Base-by-base conservation (phyloP, 2,888 invertebrate genomes). In the Meghimatium bilineatum region DNA sequence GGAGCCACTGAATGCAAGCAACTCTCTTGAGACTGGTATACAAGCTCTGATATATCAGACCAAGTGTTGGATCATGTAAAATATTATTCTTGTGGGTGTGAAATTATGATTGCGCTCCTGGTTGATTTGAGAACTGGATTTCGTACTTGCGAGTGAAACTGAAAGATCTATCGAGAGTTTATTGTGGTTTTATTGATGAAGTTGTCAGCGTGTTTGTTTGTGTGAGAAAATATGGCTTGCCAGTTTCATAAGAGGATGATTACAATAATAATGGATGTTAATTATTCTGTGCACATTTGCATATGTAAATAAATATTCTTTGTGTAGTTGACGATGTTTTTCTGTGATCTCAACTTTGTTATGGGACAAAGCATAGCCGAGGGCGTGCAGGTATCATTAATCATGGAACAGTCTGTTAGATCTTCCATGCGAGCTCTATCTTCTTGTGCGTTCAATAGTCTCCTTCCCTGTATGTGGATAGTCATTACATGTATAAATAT, bases 71-170 rank as follows among this genome's bases (percentile, higher is more conserved):
- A 36, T 69, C 36, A 34, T 20, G 69, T 26, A 26, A 34, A 36
- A 69, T 36, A 69, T 69, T 69, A 69, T 69, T 69, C 69, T 69
- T 69, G 69, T 34, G 36, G 34, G 69, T 69, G 69, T 26, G 69
- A 69, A 69, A 69, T 69, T 69, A 69, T 69, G 69, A 69, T 69
- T 69, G 36, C 36, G 36, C 69, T 23, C 69, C 36, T 36, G 69
- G 69, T 20, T 69, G 36, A 36, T 69, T 69, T 69, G 69, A 69
- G 36, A 69, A 38, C 26, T 2, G 36, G 36, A 38, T 36, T 17
- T 17, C 20, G 36, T 34, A 23, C 36, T 29, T 69, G 36, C 69
- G 26, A 36, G 36, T 23, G 23, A 69, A 34, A 69, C 23, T 17
- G 36, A 38, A 23, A 36, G 69, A 69, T 69, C 36, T 34, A 34